These are phyloP conservation scores for Lates japonicus DNA, from an alignment of 2,797 vertebrate genomes.

Conservation along the genomic window DNA sequence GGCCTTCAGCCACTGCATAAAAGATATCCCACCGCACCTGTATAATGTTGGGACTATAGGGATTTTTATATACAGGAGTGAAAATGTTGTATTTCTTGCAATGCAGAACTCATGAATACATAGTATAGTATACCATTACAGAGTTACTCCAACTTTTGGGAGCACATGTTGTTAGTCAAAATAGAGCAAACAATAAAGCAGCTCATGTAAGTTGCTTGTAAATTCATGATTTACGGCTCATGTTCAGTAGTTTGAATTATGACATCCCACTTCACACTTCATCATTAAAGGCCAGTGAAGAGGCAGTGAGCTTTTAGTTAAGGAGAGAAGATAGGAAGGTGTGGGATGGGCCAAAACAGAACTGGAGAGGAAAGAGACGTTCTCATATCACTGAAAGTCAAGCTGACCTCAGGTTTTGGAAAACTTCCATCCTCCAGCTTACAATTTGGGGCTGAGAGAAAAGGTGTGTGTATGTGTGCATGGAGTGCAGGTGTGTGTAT, in stretches of 20 bases:
- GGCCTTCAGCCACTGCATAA: no score
- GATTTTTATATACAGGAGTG: no score
- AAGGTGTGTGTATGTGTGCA: background rate
- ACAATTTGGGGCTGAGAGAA: constrained; percentile 11
- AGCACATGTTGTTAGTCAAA: constrained; percentile 1
- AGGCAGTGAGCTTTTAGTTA: background rate
- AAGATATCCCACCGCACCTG: background rate
- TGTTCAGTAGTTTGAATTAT: constrained; percentile 1
- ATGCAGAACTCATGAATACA: background rate
- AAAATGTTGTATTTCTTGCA: background rate
- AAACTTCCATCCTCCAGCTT: constrained; percentile 46
- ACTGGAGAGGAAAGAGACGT: background rate
- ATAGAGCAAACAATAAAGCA: background rate
- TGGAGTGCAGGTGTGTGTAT: background rate
- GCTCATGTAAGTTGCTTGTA: background rate
- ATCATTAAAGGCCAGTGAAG: background rate
- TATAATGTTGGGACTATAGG: background rate
- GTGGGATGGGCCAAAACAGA: background rate
- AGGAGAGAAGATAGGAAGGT: background rate
- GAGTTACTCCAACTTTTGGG: no score
- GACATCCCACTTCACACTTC: constrained; percentile 3
- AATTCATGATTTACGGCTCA: background rate
- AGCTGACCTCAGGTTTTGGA: constrained; percentile 9
- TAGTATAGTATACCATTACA: no score
- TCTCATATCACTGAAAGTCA: constrained; percentile 1